Conservation (phyloP, 2,797 vertebrate species). For the Ibycter americanus region DNA sequence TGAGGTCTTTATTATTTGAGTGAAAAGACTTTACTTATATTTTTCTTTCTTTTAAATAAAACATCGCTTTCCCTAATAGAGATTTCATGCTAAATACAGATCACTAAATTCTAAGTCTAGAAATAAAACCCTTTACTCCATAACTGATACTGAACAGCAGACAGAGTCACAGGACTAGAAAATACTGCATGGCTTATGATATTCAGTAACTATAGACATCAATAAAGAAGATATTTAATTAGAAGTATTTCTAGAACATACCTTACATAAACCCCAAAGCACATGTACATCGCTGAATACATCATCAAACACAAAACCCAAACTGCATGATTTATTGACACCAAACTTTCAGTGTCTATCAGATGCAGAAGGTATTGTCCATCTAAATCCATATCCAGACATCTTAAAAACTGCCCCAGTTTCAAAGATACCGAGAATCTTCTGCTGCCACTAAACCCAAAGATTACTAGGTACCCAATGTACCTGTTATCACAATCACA, state of each 20-base stretch:
- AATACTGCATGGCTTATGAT: neutral
- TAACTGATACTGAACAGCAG: neutral
- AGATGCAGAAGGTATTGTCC: neutral
- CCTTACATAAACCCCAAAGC: neutral
- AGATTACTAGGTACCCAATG: neutral
- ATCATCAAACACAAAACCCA: neutral
- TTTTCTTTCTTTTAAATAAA: neutral
- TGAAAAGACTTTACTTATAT: neutral
- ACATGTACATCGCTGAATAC: neutral
- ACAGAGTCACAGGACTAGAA: neutral
- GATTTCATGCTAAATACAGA: neutral
- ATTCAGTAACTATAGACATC: neutral
- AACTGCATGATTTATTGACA: neutral
- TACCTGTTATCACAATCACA: neutral
- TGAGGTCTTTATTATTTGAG: neutral
- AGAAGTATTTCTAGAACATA: neutral
- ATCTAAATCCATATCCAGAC: neutral
- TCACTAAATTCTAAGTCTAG: neutral
- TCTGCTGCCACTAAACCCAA: neutral
- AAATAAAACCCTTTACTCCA: neutral
- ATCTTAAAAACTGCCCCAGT: neutral
- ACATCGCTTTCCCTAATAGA: neutral
- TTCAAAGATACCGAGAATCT: neutral
- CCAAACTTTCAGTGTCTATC: neutral
- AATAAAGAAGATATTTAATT: neutral